phyloP scores from a whole-genome alignment of 2,888 invertebrate species.

The Drosophila paranaensis region DNA sequence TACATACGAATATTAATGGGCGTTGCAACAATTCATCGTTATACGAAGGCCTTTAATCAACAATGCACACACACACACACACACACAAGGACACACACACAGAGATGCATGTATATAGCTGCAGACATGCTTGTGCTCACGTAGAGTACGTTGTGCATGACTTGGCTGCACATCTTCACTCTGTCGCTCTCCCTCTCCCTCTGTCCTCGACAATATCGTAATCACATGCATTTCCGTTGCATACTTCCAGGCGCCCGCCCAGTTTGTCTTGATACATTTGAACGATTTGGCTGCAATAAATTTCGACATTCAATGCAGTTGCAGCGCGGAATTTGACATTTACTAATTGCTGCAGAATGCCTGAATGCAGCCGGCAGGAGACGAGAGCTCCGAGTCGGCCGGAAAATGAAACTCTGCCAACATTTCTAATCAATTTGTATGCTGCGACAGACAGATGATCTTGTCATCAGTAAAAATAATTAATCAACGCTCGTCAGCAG shows the following conservation, averaged over 20 bases:
- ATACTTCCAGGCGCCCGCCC: constrained; percentile 55
- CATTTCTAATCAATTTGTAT: constrained; percentile 54
- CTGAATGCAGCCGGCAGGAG: constrained; percentile 4
- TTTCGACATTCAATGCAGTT: constrained; percentile 67
- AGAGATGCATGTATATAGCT: not conserved
- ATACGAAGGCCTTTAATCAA: constrained; percentile 58
- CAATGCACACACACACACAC: constrained; percentile 12
- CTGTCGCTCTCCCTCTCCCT: not conserved
- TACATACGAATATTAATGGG: constrained; percentile 59
- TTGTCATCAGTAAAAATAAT: constrained; percentile 60
- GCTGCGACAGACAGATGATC: constrained; percentile 21
- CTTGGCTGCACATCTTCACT: not conserved
- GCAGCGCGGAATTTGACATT: constrained; percentile 69
- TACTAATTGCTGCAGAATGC: constrained; percentile 70
- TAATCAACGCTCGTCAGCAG: constrained; percentile 62
- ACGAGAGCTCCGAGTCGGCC: not conserved
- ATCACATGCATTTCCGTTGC: constrained; percentile 75
- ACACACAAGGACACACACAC: not conserved
- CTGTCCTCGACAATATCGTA: constrained; percentile 44
- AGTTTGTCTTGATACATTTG: constrained; percentile 60
- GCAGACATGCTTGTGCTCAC: constrained; percentile 16
- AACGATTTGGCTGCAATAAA: constrained; percentile 72
- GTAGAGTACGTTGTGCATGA: constrained; percentile 5
- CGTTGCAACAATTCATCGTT: constrained; percentile 64
- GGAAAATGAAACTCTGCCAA: constrained; percentile 14